Percentiles rank a stretch among this genome's conserved stretches.
phyloP scores from a whole-genome alignment of 1,140 invertebrate species.

The Neomicropteryx cornuta region DNA sequence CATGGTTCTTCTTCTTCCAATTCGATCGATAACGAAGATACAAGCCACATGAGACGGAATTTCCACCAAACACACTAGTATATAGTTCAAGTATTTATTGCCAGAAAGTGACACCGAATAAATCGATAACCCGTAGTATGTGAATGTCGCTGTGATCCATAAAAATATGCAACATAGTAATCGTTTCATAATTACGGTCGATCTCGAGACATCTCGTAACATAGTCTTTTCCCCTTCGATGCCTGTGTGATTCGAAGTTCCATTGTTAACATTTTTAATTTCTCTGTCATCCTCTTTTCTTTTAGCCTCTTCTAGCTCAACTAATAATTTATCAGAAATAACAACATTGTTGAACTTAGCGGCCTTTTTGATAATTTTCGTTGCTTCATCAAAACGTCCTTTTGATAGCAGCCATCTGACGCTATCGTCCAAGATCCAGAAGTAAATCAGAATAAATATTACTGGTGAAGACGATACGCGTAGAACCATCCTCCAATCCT shows the following conservation, averaged over 20 bases:
- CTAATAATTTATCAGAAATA: conserved; percentile 42
- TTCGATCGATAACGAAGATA: conserved; percentile 49
- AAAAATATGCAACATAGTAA: conserved; percentile 55
- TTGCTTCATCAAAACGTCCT: conserved; percentile 46
- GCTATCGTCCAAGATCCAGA: conserved; percentile 44
- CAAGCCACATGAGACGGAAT: conserved; percentile 60
- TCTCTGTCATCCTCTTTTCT: conserved; percentile 18
- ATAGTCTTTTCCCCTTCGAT: conserved; percentile 15
- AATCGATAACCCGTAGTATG: conserved; percentile 76
- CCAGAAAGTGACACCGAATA: conserved; percentile 66
- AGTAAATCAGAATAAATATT: conserved; percentile 43
- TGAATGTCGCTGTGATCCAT: conserved; percentile 62
- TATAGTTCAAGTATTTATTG: conserved; percentile 56
- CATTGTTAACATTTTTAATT: conserved; percentile 17
- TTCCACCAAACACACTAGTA: conserved; percentile 55
- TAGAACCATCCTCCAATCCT: conserved; percentile 52
- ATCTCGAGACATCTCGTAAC: conserved; percentile 38
- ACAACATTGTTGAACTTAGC: conserved; percentile 55
- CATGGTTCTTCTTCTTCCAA: conserved; percentile 46
- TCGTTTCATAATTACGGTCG: conserved; percentile 49
- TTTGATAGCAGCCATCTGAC: conserved; percentile 58
- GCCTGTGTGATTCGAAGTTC: conserved; percentile 25
- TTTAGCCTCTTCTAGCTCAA: conserved; percentile 32
- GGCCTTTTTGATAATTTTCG: conserved; percentile 40
- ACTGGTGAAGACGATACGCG: conserved; percentile 49